Base-by-base conservation (phyloP, 2,797 vertebrate species). In the Thamnophis elegans region DNA sequence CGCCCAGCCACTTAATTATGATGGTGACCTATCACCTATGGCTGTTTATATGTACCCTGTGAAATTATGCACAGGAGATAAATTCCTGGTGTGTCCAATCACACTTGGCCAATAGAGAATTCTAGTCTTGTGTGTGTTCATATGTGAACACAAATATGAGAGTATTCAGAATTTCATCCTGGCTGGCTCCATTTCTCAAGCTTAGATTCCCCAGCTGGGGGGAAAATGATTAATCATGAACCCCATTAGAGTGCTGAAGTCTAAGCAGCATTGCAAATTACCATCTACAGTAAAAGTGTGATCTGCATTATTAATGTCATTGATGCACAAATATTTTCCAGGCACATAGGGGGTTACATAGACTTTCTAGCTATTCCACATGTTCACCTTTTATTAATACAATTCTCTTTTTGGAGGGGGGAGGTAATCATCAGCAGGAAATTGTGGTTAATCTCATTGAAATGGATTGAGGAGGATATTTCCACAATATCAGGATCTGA, bases 201-300 rank as follows among this genome's bases (percentile, higher is more conserved):
- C n/a, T 82, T 60, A 89, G 20, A 89, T 82, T 82, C 9, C 60
- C 28, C 28, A 36, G 4, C 12, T 73, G 53, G 28, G 18, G 18
- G 20, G 13, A 18, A 51, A 14, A 8, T 9, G 42, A 89, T 25
- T 86, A 86, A 90, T 60, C 47, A 87, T 26, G n/a, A 88, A 26
- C 89, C 55, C 13, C 47, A 51, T n/a, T n/a, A 88, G 26, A 9
- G n/a, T 68, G 53, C 42, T 82, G 55, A 56, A 73, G 47, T 88
- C 87, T 82, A 87, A 87, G 10, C 28, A 78, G 62, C 42, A 60
- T 82, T 93, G 65, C 36, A n/a, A 88, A 93, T 90, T 54, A 88
- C 26, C 14, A n/a, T 78, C 55, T 90, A 59, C 36, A 88, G 65
- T 65, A 28, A 78, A 93, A 93, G 42, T 87, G 60, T 89, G 68